These are phyloP conservation scores for Orientallactaga bullata DNA, from an alignment of 2,113 vertebrate species.

Conservation along the genomic window DNA sequence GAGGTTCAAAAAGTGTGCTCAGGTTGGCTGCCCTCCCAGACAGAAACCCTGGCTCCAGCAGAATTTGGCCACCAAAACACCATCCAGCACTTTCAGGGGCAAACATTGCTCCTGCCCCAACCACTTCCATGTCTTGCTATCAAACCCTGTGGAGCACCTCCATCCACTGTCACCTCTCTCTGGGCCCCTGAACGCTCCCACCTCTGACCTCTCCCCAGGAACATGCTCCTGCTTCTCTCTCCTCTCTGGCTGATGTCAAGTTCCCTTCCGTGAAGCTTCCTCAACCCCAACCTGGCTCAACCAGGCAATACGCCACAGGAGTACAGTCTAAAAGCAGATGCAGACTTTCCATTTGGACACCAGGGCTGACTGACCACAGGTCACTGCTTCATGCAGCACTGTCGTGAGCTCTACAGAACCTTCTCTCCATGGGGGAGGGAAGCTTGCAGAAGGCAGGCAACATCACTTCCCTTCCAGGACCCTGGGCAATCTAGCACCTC, in stretches of 20 bases:
- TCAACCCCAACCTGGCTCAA: not conserved
- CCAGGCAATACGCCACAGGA: not conserved
- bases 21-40: not conserved
- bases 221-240: not conserved
- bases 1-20: not conserved
- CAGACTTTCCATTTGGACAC: not conserved
- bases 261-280: not conserved
- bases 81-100: not conserved
- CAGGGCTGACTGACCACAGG: not conserved
- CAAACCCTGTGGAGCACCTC: not conserved
- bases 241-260: not conserved
- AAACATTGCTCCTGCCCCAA: not conserved
- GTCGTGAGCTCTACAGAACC: not conserved
- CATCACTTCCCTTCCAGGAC: not conserved
- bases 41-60: not conserved
- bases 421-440: not conserved
- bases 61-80: not conserved
- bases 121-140: not conserved
- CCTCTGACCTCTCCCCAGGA: not conserved
- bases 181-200: not conserved
- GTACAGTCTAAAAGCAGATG: rapidly evolving
- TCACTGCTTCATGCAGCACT: not conserved
- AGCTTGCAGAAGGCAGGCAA: not conserved
- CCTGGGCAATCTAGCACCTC: not conserved
- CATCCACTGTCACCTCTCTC: not conserved